Conservation (phyloP, 2,888 invertebrate genomes). For the Noctua janthe region DNA sequence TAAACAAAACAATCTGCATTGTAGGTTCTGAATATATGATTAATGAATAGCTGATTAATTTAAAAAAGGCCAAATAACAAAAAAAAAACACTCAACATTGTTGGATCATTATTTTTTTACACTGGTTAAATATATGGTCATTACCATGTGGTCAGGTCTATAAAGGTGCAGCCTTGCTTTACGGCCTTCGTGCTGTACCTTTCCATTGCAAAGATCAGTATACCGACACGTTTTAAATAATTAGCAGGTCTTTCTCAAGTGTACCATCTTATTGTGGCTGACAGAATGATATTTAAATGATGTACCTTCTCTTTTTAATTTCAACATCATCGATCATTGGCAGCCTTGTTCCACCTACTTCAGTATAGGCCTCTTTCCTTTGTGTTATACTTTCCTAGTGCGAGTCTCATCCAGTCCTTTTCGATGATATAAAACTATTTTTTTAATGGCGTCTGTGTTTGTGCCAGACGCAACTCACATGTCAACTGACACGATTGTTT, state of each 20-base stretch:
- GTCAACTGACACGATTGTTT: not conserved
- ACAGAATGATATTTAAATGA: slow-evolving; percentile 8
- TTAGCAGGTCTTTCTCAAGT: slow-evolving; percentile 52
- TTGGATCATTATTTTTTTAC: slow-evolving; percentile 26
- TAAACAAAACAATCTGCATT: slow-evolving; percentile 2
- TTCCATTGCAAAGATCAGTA: slow-evolving; percentile 64
- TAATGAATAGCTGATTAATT: not conserved
- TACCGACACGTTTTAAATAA: slow-evolving; percentile 58
- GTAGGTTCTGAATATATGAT: no score
- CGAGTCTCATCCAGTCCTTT: not conserved
- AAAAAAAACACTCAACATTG: not conserved
- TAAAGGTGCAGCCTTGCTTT: slow-evolving; percentile 54
- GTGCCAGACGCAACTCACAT: not conserved
- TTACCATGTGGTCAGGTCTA: slow-evolving; percentile 38
- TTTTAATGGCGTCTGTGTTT: not conserved
- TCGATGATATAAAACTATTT: not conserved
- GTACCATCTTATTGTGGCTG: slow-evolving; percentile 27
- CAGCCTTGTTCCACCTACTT: not conserved
- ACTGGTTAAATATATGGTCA: slow-evolving; percentile 24
- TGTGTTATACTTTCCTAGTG: not conserved
- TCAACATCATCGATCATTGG: not conserved
- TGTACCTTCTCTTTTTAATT: not conserved
- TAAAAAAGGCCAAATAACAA: slow-evolving; percentile 9
- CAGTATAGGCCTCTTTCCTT: not conserved
- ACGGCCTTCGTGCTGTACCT: slow-evolving; percentile 59